Evolutionary conservation across 2,797 vertebrate species (phyloP).

Genomic region (Artibeus jamaicensis): DNA sequence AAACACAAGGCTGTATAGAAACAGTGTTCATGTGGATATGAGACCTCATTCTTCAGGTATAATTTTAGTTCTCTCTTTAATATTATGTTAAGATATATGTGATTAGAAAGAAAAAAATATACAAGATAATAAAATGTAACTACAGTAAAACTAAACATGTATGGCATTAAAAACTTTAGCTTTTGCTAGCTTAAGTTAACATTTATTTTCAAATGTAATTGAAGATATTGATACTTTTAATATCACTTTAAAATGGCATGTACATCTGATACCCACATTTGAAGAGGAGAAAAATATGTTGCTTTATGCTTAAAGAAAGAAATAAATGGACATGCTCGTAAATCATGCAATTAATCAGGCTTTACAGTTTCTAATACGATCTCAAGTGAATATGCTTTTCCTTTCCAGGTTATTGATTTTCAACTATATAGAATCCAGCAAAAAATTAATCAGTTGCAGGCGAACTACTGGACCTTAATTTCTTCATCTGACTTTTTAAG

Average conservation of each 20-base stretch:
- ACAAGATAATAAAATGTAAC: background rate
- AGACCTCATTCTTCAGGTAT: background rate
- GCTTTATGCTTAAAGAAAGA: background rate
- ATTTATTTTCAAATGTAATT: slow-evolving; percentile 1
- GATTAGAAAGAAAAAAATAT: background rate
- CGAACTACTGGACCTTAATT: slow-evolving; percentile 1
- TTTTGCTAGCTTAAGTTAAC: background rate
- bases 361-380: background rate
- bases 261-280: background rate
- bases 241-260: background rate
- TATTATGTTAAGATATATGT: background rate
- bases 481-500: slow-evolving; percentile 47
- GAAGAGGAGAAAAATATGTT: background rate
- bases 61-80: background rate
- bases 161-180: background rate
- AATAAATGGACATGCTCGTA: background rate
- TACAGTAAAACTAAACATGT: background rate
- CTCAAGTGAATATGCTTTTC: background rate
- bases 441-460: slow-evolving; percentile 36
- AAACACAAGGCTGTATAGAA: background rate
- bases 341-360: background rate
- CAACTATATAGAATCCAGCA: slow-evolving; percentile 47
- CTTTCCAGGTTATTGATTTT: slow-evolving; percentile 56
- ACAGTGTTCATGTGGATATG: background rate
- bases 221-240: background rate